A percentile compares a stretch with the other conserved stretches of the same genome.
These are phyloP conservation scores for Camponotus floridanus DNA, from an alignment of 1,140 invertebrate species.

Conservation along the genomic window DNA sequence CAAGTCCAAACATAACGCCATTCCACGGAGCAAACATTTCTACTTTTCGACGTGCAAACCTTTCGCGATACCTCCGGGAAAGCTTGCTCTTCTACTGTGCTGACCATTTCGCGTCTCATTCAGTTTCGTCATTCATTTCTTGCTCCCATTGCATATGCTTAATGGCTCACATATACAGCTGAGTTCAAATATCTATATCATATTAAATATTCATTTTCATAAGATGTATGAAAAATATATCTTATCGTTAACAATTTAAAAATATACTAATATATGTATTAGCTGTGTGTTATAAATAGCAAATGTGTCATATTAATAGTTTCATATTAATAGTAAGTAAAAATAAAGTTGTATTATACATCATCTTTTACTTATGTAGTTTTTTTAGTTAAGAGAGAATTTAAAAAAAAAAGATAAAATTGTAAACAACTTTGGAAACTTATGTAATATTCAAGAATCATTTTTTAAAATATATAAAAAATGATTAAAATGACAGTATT, in stretches of 20 bases:
- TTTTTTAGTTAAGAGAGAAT: background rate
- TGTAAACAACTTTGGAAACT: background rate
- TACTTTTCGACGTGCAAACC: conserved; percentile 82
- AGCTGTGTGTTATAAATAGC: background rate
- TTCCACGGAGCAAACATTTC: conserved; percentile 84
- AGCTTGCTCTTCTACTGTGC: conserved; percentile 80
- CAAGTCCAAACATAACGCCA: conserved; percentile 84
- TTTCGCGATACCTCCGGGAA: conserved; percentile 78
- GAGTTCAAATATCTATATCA: conserved; percentile 58
- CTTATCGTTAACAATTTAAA: background rate
- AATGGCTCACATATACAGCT: conserved; percentile 63
- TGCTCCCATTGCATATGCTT: conserved; percentile 66
- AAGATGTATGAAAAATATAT: background rate
- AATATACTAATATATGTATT: background rate
- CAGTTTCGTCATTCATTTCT: conserved; percentile 74
- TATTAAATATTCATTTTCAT: background rate
- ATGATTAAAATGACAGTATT: background rate
- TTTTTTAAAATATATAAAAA: background rate
- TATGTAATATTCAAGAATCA: background rate
- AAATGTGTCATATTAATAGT: background rate
- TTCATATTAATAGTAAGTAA: no score
- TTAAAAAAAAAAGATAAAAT: background rate
- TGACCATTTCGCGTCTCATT: conserved; percentile 85
- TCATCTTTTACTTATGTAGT: background rate
- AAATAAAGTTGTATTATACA: background rate